Conservation (phyloP, 1,140 invertebrate species). For the Euwallacea fornicatus region DNA sequence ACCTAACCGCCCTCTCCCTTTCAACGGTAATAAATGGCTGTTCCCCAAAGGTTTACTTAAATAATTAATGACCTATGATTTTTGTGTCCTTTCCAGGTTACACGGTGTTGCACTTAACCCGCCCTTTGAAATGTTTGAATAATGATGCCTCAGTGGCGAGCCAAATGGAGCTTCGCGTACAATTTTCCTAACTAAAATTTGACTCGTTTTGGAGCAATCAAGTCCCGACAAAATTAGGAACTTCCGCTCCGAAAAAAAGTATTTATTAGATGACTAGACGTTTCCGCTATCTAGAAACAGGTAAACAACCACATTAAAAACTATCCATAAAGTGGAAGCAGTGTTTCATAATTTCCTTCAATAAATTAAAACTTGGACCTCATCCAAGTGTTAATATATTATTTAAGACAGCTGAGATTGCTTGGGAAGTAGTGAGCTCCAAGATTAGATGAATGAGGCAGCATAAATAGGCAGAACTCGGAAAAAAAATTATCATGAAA, state of each 20-base stretch:
- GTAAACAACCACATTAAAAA: background rate
- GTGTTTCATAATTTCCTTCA: conserved; percentile 19
- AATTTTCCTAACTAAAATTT: background rate
- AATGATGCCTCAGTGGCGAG: conserved; percentile 19
- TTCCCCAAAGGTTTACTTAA: conserved; percentile 15
- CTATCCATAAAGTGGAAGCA: conserved; percentile 4
- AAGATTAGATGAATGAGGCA: conserved; percentile 14
- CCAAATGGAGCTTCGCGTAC: background rate
- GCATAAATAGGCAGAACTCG: background rate
- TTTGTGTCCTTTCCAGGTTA: conserved; percentile 24
- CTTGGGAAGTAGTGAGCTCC: conserved; percentile 14
- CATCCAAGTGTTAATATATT: conserved; percentile 3
- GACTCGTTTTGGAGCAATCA: background rate
- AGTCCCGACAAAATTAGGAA: background rate
- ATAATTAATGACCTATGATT: conserved; percentile 32
- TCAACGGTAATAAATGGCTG: conserved; percentile 7
- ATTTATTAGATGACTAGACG: too few relatives aligned
- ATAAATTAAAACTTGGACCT: conserved; percentile 27
- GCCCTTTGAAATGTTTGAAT: conserved; percentile 24
- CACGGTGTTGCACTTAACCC: conserved; percentile 30
- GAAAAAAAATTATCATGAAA: background rate
- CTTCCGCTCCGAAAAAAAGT: background rate
- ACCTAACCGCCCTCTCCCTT: too few relatives aligned
- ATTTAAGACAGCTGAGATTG: conserved; percentile 3
- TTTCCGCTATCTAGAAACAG: too few relatives aligned